Percentiles rank a stretch among this genome's conserved stretches.
These are phyloP conservation scores for Tetramorium bicarinatum DNA, from an alignment of 2,888 invertebrate species.

Conservation along the genomic window DNA sequence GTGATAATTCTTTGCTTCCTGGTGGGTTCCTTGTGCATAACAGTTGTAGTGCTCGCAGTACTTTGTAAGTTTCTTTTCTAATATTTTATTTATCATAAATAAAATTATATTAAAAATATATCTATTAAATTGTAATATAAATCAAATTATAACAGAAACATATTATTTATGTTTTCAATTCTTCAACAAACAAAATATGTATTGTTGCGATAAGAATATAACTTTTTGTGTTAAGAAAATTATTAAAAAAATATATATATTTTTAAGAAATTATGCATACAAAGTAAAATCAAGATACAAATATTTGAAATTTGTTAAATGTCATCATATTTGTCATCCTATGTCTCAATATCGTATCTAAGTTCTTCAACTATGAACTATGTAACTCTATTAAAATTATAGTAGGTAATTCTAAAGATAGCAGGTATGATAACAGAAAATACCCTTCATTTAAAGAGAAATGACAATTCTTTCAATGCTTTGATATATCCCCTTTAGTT, in stretches of 20 bases:
- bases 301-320: background rate
- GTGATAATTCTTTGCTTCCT: slow-evolving; percentile 74
- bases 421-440: background rate
- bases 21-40: slow-evolving; percentile 70
- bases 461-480: background rate
- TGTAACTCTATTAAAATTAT: background rate
- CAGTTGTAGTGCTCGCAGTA: slow-evolving; percentile 78
- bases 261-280: background rate
- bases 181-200: background rate
- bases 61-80: slow-evolving; percentile 78
- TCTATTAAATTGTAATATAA: background rate
- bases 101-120: background rate
- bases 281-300: background rate
- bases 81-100: background rate
- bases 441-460: background rate
- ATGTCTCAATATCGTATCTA: background rate
- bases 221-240: background rate
- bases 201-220: background rate
- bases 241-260: background rate
- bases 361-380: background rate
- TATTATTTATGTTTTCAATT: background rate
- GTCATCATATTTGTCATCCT: background rate
- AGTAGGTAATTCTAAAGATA: slow-evolving; percentile 10
- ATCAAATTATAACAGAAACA: background rate
- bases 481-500: slow-evolving; percentile 5